A percentile compares a stretch with the other conserved stretches of the same genome.
Evolutionary conservation across 2,888 invertebrate species (phyloP).

Genomic region (Odontocolon sp.): DNA sequence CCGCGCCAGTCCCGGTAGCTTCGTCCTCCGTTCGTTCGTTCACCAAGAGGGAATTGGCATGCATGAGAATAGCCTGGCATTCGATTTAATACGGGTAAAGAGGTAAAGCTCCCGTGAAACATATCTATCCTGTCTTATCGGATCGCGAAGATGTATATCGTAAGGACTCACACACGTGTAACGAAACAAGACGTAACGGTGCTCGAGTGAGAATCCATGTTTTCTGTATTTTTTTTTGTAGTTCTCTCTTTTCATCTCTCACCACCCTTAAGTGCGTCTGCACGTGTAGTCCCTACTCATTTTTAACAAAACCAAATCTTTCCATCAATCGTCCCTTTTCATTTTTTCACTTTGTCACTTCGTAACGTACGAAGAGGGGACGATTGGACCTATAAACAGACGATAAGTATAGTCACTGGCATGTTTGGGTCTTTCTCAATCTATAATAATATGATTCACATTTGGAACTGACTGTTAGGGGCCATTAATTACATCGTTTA

Average conservation of each 20-base stretch:
- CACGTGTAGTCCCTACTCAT: too few species aligned
- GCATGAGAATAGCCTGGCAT: conserved; percentile 79
- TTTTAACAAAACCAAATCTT: too few species aligned
- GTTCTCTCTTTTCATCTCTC: background rate
- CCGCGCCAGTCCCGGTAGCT: background rate
- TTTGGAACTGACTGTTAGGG: too few species aligned
- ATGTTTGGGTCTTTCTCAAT: too few species aligned
- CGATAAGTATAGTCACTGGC: too few species aligned
- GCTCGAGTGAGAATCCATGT: background rate
- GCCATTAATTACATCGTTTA: too few species aligned
- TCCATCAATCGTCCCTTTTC: too few species aligned
- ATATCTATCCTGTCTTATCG: conserved; percentile 79
- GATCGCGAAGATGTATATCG: conserved; percentile 78
- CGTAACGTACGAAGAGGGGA: too few species aligned
- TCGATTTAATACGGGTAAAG: conserved; percentile 80
- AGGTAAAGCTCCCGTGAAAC: conserved; percentile 77
- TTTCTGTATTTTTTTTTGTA: background rate
- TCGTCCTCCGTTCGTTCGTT: conserved; percentile 19
- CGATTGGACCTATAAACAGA: too few species aligned
- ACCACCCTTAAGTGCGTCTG: too few species aligned
- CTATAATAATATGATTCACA: too few species aligned
- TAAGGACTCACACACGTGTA: conserved; percentile 3
- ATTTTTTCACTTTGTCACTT: too few species aligned
- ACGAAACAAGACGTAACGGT: background rate
- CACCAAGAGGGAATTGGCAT: conserved; percentile 76